Percentiles rank a stretch among this genome's conserved stretches.
Conservation (phyloP, 2,888 invertebrate genomes). For the Crematogaster levior region DNA sequence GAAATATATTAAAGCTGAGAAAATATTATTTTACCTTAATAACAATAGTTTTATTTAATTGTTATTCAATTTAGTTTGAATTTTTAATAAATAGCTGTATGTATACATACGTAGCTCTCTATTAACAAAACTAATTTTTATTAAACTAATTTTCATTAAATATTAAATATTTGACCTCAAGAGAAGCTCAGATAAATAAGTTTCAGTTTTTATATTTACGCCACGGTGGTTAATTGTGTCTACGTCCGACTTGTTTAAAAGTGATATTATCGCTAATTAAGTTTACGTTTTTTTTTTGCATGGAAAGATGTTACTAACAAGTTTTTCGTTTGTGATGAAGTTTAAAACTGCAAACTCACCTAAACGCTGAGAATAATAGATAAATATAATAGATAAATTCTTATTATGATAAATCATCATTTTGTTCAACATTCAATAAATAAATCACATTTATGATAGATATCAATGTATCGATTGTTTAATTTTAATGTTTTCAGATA, state of each 20-base stretch:
- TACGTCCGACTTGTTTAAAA: slow-evolving; percentile 38
- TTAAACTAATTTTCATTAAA: neutral
- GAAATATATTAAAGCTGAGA: neutral
- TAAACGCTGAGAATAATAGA: neutral
- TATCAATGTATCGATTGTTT: neutral
- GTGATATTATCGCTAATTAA: slow-evolving; percentile 47
- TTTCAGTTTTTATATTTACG: slow-evolving; percentile 22
- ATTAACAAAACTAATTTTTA: slow-evolving; percentile 2
- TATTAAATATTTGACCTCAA: neutral
- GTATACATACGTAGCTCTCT: neutral
- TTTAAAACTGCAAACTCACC: neutral
- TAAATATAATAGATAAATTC: no score
- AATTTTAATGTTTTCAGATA: slow-evolving; percentile 16
- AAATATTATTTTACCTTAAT: slow-evolving; percentile 8
- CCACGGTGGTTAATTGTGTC: slow-evolving; percentile 31
- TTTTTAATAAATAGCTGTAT: slow-evolving; percentile 1
- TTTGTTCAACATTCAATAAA: neutral
- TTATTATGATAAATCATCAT: slow-evolving; percentile 14
- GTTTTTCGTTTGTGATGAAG: slow-evolving; percentile 7
- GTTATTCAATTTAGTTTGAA: neutral
- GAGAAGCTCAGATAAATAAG: slow-evolving; percentile 7
- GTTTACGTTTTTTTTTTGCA: slow-evolving; percentile 30
- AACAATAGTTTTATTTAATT: neutral
- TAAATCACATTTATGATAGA: neutral
- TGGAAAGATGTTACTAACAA: neutral